Evolutionary conservation across 2,797 vertebrate genomes (phyloP), one percentile per base, ranked within the genome.

Genomic region (Vireo griseus): DNA sequence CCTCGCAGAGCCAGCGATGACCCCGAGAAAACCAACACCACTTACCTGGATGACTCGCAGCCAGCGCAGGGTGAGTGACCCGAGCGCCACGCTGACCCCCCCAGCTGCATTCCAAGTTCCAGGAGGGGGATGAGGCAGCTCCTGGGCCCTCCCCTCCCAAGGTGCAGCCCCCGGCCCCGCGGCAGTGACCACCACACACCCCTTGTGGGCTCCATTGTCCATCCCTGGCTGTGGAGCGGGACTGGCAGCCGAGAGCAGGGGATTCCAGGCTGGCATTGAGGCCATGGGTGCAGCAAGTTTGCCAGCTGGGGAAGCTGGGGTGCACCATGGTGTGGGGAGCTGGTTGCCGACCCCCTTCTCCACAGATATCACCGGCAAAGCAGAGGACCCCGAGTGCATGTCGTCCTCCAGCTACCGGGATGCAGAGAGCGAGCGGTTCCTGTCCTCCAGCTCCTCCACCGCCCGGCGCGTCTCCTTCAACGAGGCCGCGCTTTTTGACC

Each of bases 381-480:
- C 98, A 84, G 99, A 99, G 84, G 99, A 99, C 97, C 98, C 98
- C 9, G 99, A 99, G 63, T 98, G 98, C 97, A 96, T 98, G 94
- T 99, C 99, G 0, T 88, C 97, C 71, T 98, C 97, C 97, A 98
- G 99, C 96, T 98, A 98, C 91, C 98, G 98, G 44, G 98, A 99
- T 92, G 98, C 97, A 2, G 99, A 99, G 98, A 98, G 98, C 0
- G 99, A 99, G 97, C 98, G 99, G 73, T 99, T 99, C 98, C 98
- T 99, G 87, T 99, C 99, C 88, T 98, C 99, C 10, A 98, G 98
- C 85, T 98, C 98, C 90, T 98, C 98, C 96, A 98, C 97, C 0
- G 99, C 98, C n/a, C 98, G 99, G 5, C 98, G 99, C 0, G 99
- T 99, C 91, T 99, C 99, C 95, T 99, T 99, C 98, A 99, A 99